Evolutionary conservation across 2,888 invertebrate species (phyloP).

Genomic region (Drosophila cyrtoloma): DNA sequence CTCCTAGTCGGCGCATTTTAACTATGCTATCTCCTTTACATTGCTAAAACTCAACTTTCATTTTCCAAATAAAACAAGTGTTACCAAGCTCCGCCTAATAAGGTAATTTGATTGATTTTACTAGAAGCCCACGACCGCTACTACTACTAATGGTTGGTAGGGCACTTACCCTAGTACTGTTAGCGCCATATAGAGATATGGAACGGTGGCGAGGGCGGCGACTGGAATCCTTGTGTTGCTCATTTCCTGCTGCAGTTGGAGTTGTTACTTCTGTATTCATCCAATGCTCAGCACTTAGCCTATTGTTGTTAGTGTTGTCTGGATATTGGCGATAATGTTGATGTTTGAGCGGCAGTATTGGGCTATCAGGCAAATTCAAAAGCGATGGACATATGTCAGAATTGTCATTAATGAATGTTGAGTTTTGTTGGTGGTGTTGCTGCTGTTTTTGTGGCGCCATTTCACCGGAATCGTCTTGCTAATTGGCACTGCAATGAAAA

Average conservation of each 20-base stretch:
- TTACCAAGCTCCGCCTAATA: constrained; percentile 47
- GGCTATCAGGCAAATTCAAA: constrained; percentile 81
- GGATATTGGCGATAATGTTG: constrained; percentile 51
- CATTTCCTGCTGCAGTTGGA: constrained; percentile 55
- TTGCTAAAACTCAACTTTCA: background rate
- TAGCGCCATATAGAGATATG: constrained; percentile 80
- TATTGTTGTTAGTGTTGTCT: constrained; percentile 46
- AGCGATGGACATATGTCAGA: constrained; percentile 77
- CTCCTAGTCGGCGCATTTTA: no score
- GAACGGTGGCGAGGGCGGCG: constrained; percentile 72
- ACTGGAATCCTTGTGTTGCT: constrained; percentile 52
- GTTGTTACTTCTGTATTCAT: constrained; percentile 32
- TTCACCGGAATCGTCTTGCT: constrained; percentile 35
- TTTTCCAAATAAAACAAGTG: background rate
- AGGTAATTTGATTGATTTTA: constrained; percentile 72
- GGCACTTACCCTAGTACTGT: constrained; percentile 81
- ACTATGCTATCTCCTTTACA: background rate
- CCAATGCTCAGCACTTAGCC: constrained; percentile 33
- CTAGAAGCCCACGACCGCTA: constrained; percentile 36
- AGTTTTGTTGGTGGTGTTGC: constrained; percentile 79
- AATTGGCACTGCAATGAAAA: constrained; percentile 67
- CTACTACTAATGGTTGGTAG: background rate
- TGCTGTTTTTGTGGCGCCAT: constrained; percentile 77
- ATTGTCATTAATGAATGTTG: constrained; percentile 83
- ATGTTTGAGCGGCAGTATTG: constrained; percentile 79